Percentiles rank a stretch among this genome's conserved stretches.
phyloP scores from a whole-genome alignment of 2,113 vertebrate genomes.

The Daboia siamensis region DNA sequence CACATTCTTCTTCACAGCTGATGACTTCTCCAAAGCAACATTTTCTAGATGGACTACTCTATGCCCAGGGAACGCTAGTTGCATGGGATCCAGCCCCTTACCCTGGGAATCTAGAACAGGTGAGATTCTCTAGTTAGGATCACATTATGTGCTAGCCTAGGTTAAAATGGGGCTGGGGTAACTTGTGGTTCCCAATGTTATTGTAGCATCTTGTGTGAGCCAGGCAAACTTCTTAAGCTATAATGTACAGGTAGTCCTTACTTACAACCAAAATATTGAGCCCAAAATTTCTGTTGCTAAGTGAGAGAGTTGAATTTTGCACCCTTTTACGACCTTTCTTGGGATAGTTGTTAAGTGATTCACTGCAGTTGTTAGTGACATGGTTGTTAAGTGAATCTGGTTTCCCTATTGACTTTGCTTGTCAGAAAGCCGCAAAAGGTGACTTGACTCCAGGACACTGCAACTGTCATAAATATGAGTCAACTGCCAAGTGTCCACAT shows the following conservation, averaged over 20 bases:
- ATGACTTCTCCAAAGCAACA: conserved; percentile 74
- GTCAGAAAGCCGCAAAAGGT: not conserved
- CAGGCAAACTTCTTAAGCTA: not conserved
- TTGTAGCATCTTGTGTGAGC: not conserved
- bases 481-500: not conserved
- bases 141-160: not conserved
- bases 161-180: not conserved
- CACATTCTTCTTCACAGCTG: conserved; percentile 53
- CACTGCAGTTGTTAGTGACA: not conserved
- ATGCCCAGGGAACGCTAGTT: conserved; percentile 72
- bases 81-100: conserved; percentile 79
- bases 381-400: not conserved
- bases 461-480: not conserved
- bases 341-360: not conserved
- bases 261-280: not conserved
- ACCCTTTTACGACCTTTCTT: not conserved
- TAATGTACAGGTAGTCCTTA: not conserved
- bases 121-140: conserved; percentile 25
- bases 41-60: conserved; percentile 75
- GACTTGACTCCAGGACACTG: not conserved
- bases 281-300: not conserved
- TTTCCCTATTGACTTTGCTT: not conserved
- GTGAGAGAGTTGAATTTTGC: not conserved
- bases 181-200: not conserved
- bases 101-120: conserved; percentile 71